Base-by-base conservation (phyloP, 2,113 vertebrate genomes). In the Oplegnathus fasciatus region DNA sequence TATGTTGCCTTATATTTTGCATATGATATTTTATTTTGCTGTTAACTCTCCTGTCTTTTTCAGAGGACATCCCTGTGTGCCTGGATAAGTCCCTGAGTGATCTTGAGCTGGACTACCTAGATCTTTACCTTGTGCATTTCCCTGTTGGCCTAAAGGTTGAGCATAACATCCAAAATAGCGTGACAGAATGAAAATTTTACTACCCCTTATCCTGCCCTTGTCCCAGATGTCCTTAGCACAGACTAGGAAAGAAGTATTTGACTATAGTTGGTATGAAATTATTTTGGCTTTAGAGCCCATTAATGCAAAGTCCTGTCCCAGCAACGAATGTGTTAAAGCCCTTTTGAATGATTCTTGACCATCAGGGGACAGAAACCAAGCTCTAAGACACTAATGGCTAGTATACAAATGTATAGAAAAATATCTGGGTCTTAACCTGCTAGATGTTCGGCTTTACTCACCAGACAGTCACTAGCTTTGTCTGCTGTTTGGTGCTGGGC, bases 41-140 rank as follows among this genome's bases (percentile, higher is more conserved):
- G 6, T 73, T 64, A n/a, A 34, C 40, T 32, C 8, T 50, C 20
- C 32, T 75, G 30, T 20, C 42, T 24, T 55, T 88, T 9, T 46
- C 93, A 30, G 90, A 91, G n/a, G 95, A 96, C 88, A 95, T 96
- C 82, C 90, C 92, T 2, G 3, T 84, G 42, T 95, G 95, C 61
- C 88, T 96, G 46, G 85, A 93, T 50, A 91, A 93, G 85, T 95
- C 94, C 11, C 82, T 96, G 32, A 83, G 20, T 3, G 92, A 94
- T 2, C 95, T 96, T 20, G 94, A 94, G 60, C 90, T 96, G 75
- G 94, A 95, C 72, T 95, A 95, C 84, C 72, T 96, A 80, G 95
- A 96, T 69, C 94, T 96, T 10, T 96, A 96, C 78, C 94, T 96
- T 2, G 71, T 96, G 30, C 95, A 96, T 86, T 95, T 95, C 80